Evolutionary conservation across 2,113 vertebrate genomes (phyloP).

Genomic region (Salvelinus fontinalis): DNA sequence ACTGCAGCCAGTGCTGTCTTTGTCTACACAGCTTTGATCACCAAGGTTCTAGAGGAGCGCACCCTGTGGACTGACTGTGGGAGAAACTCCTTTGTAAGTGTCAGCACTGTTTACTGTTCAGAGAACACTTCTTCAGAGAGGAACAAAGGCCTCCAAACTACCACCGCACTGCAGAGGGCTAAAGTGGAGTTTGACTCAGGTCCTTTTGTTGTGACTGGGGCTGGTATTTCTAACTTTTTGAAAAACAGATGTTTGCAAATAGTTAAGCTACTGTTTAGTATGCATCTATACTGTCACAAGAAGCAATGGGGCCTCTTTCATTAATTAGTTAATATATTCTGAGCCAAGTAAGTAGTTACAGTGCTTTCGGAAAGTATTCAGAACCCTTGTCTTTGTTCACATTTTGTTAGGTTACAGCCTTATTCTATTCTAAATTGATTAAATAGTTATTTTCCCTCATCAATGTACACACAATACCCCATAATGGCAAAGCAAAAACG

Average conservation of each 20-base stretch:
- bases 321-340: too few relatives aligned
- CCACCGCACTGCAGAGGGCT: not conserved
- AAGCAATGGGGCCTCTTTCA: too few relatives aligned
- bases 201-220: not conserved
- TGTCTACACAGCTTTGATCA: slow-evolving; percentile 31
- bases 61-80: slow-evolving; percentile 30
- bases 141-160: not conserved
- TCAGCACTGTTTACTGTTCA: slow-evolving; percentile 25
- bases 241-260: not conserved
- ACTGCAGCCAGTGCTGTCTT: slow-evolving; percentile 37
- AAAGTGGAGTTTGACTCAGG: not conserved
- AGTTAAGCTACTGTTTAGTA: too few relatives aligned
- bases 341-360: too few relatives aligned
- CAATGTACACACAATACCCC: too few relatives aligned
- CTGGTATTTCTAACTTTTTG: not conserved
- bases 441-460: too few relatives aligned
- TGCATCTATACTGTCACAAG: too few relatives aligned
- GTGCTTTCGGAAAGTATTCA: too few relatives aligned
- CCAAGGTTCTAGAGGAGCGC: not conserved
- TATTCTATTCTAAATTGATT: too few relatives aligned
- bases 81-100: slow-evolving; percentile 16
- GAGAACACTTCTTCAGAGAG: not conserved
- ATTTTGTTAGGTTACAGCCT: too few relatives aligned
- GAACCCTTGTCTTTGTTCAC: too few relatives aligned
- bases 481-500: too few relatives aligned